Evolutionary conservation across 2,888 invertebrate species (phyloP).

Genomic region (Sinopyrophorus schimmeli): DNA sequence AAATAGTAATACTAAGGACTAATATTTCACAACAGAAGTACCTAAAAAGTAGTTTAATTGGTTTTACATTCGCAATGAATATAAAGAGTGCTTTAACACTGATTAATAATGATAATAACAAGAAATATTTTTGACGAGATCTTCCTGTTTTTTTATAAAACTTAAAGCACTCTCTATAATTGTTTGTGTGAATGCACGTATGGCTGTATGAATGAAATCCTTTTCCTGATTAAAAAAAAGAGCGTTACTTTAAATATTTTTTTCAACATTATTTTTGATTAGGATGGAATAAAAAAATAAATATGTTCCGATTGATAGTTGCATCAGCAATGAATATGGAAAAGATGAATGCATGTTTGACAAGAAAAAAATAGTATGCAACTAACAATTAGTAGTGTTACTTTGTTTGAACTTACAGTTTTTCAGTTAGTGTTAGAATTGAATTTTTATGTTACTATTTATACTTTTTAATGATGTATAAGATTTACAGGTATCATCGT

Average conservation of each 20-base stretch:
- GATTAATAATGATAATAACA: no score
- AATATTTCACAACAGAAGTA: constrained; percentile 26
- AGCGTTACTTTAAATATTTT: no score
- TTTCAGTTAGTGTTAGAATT: constrained; percentile 8
- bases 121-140: constrained; percentile 5
- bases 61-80: constrained; percentile 8
- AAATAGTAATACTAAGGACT: constrained; percentile 17
- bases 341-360: no score
- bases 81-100: constrained; percentile 22
- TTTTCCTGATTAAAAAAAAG: background rate
- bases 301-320: constrained; percentile 24
- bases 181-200: constrained; percentile 19
- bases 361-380: constrained; percentile 18
- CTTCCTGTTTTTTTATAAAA: constrained; percentile 3
- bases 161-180: constrained; percentile 20
- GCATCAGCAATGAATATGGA: no score
- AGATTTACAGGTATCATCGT: constrained; percentile 49
- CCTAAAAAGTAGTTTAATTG: constrained; percentile 7
- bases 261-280: background rate
- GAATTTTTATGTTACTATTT: constrained; percentile 17
- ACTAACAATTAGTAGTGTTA: constrained; percentile 20
- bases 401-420: constrained; percentile 8
- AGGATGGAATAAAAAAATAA: constrained; percentile 5
- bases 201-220: constrained; percentile 11
- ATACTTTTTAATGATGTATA: constrained; percentile 36